These are phyloP conservation scores for Drosophila persimilis DNA, from an alignment of 1,140 invertebrate genomes.

Conservation along the genomic window DNA sequence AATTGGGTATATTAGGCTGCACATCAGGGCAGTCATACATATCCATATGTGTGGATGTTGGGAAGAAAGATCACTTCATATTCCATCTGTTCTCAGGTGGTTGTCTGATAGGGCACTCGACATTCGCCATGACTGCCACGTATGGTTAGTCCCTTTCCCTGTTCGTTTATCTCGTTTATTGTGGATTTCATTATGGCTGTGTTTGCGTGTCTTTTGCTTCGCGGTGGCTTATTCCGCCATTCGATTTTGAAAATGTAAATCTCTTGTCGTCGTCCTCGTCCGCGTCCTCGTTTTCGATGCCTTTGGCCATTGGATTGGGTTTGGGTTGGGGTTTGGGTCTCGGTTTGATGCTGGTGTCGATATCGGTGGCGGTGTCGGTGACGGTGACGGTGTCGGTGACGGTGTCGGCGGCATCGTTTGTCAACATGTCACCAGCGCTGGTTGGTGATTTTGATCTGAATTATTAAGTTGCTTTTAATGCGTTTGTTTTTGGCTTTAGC, in stretches of 20 bases:
- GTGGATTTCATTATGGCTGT: conserved; percentile 76
- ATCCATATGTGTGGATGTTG: too few relatives aligned
- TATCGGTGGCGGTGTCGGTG: conserved; percentile 26
- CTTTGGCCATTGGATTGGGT: conserved; percentile 1
- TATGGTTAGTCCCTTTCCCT: conserved; percentile 12
- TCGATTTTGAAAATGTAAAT: conserved; percentile 80
- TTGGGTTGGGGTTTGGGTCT: conserved; percentile 3
- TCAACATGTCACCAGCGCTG: conserved; percentile 76
- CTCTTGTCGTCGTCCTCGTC: conserved; percentile 62
- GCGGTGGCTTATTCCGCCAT: conserved; percentile 79
- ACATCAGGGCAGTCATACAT: not conserved
- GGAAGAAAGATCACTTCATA: conserved; percentile 3
- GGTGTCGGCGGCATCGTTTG: conserved; percentile 68
- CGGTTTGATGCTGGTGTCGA: not conserved
- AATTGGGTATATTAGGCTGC: not conserved
- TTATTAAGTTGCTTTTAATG: conserved; percentile 81
- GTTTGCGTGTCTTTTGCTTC: conserved; percentile 77
- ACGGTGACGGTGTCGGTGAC: conserved; percentile 40
- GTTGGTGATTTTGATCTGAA: conserved; percentile 80
- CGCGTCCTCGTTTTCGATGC: conserved; percentile 24
- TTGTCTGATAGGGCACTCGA: conserved; percentile 5
- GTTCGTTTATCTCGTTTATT: conserved; percentile 78
- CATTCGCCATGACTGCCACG: not conserved
- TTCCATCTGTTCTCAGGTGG: not conserved
- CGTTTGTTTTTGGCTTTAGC: conserved; percentile 57